Base-by-base conservation (phyloP, 2,888 invertebrate species). In the Rhyacophila evoluta region DNA sequence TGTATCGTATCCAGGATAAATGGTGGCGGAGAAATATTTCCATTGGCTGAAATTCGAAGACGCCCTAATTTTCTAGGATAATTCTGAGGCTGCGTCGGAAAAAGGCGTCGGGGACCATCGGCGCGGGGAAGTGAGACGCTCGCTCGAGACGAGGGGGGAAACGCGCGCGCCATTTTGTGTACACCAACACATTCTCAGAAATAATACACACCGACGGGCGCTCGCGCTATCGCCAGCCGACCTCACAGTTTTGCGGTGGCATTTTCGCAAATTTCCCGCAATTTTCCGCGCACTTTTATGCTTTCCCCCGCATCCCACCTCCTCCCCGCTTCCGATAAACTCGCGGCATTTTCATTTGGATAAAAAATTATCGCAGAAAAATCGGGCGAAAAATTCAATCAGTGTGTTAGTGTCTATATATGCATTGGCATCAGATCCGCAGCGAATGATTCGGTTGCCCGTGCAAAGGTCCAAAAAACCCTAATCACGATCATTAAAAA, bases 221-320 rank as follows among this genome's bases (percentile, higher is more conserved):
- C 15, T 19, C 74, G 72, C 67, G 37, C 55, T 39, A 19, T 33
- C 73, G 68, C 75, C 39, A 12, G 33, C 10, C 79, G 29, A 74
- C 41, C 41, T 39, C 76, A 69, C 67, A 70, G 85, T 82, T 72
- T 71, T 73, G 72, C 67, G 77, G 41, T 79, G 19, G 55, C 55
- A 19, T 83, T 85, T 85, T 85, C 82, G 74, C 55, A 28, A 69
- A 74, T 83, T 85, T 85, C 77, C 76, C 72, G 29, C 15, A 37
- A 79, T 83, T 84, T 84, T 83, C 83, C 70, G 55, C 82, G 82
- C 69, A 83, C 83, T 84, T 86, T 86, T 85, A 84, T 79, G 81
- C 28, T 41, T 37, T 76, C 74, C 29, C 72, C 39, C 27, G 10
- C 11, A 82, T 80, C 83, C 82, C 77, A 81, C 75, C 71, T 77